Evolutionary conservation across 2,888 invertebrate genomes (phyloP), one percentile per base, ranked within the genome.

Genomic region (Epinotia nisella): DNA sequence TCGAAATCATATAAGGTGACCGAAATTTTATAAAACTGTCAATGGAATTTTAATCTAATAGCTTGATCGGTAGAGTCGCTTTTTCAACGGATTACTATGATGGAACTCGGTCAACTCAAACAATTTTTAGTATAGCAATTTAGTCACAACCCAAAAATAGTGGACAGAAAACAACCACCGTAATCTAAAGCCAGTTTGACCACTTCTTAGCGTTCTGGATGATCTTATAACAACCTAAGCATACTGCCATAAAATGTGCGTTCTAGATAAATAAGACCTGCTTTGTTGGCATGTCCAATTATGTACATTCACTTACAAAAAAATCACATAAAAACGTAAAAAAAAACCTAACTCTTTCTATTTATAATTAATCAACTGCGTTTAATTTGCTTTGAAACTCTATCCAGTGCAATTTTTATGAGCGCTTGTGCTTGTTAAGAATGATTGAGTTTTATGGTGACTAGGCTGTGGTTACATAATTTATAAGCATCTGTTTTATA

Each of bases 401-500:
- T 45, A 15, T 41, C 13, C 49, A 62, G 24, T 49, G n/a, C 10
- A 24, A 15, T 45, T 62, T 49, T 62, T 49, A 49, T 49, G 24
- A 45, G 24, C 62, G 49, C 21, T 13, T 62, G 17, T 39, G 61
- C 61, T 61, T 45, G 45, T 61, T 49, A 49, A 24, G 0, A 49
- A 49, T 45, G 15, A 49, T 21, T 49, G 62, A 29, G 24, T 62
- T 49, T 29, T 49, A 24, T 29, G 29, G 24, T 10, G 24, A 62
- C 24, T 51, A 11, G n/a, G n/a, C n/a, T 29, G 24, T n/a, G 10
- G 9, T 35, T 35, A 35, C 24, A 10, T 10, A 61, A 10, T 61
- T 61, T 45, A 61, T 15, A 24, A 49, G 41, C 45, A 49, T 49
- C n/a, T 17, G 13, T 49, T 49, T 62, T 62, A 62, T 49, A 24